phyloP scores from a whole-genome alignment of 2,797 vertebrate species.

The Aphelocoma californica region DNA sequence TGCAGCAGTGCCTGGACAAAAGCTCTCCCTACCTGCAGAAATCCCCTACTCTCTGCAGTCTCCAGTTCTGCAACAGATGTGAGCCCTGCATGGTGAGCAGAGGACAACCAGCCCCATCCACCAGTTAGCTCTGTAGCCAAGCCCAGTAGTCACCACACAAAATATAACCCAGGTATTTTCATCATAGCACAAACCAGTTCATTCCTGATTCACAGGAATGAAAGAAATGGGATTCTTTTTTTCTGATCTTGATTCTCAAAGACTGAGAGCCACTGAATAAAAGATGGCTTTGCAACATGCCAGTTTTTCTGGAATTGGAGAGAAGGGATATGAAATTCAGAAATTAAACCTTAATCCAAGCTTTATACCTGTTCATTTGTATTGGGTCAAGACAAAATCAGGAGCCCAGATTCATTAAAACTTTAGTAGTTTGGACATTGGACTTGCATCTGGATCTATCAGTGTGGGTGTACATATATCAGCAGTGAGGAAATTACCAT shows the following conservation, averaged over 20 bases:
- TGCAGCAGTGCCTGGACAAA: not conserved
- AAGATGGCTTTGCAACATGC: not conserved
- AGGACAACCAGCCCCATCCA: not conserved
- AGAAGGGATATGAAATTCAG: not conserved
- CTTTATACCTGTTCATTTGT: not conserved
- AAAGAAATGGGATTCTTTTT: not conserved
- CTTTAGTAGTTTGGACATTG: not conserved
- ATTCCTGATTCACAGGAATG: not conserved
- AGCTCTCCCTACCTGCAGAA: not conserved
- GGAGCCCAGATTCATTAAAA: not conserved
- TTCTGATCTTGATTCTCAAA: not conserved
- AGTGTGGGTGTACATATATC: not conserved
- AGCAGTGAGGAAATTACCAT: slow-evolving; percentile 35
- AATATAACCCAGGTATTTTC: not conserved
- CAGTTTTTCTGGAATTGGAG: not conserved
- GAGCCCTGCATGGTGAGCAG: not conserved
- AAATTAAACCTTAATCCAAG: not conserved
- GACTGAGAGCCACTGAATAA: not conserved
- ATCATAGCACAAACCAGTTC: not conserved
- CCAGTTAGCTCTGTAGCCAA: not conserved
- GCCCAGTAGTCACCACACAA: not conserved
- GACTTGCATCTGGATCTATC: slow-evolving; percentile 24
- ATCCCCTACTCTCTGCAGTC: not conserved
- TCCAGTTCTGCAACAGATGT: not conserved
- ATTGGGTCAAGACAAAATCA: not conserved